Evolutionary conservation across 1,140 invertebrate genomes (phyloP), one percentile per base, ranked within the genome.

Genomic region (Drosophila lowei): DNA sequence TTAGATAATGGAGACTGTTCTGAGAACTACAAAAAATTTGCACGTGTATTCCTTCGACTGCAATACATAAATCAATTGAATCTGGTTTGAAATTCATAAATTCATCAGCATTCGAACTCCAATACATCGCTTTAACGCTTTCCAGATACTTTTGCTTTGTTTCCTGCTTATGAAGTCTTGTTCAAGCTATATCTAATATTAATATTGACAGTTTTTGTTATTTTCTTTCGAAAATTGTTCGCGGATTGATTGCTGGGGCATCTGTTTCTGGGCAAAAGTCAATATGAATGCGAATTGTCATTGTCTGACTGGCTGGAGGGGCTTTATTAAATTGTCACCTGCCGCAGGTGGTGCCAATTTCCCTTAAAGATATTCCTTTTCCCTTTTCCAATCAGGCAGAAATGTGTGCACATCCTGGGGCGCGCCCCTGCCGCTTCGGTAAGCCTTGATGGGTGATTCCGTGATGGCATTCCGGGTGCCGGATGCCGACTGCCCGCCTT

Each of bases 301-400:
- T 38, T 80, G 66, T 44, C 13, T 21, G 34, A 11, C 21, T 28
- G 28, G 2, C 21, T 28, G 28, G 2, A 30, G 30, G 46, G 63
- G 16, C 23, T 53, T 78, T 81, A 86, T 86, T 88, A 65, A 86
- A 88, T 88, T 72, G 63, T 63, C 58, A 78, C 68, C 67, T 64
- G 41, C 43, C 56, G 63, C 81, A 86, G 73, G 83, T 86, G 83
- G 49, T 56, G 44, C 46, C 73, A 55, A 65, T 75, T 77, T 75
- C 61, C 65, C 64, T 65, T 59, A 43, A 57, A 52, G 61, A 43
- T 60, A 65, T 9, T 28, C 21, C 47, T 30, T 54, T 18, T 41
- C 8, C 34, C 38, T 54, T 38, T 42, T 44, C 44, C 55, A 68
- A 67, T 66, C 65, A 48, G 34, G 30, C 43, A 43, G 34, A 41